Conservation (phyloP, 2,888 invertebrate species). For the Hyalella azteca region DNA sequence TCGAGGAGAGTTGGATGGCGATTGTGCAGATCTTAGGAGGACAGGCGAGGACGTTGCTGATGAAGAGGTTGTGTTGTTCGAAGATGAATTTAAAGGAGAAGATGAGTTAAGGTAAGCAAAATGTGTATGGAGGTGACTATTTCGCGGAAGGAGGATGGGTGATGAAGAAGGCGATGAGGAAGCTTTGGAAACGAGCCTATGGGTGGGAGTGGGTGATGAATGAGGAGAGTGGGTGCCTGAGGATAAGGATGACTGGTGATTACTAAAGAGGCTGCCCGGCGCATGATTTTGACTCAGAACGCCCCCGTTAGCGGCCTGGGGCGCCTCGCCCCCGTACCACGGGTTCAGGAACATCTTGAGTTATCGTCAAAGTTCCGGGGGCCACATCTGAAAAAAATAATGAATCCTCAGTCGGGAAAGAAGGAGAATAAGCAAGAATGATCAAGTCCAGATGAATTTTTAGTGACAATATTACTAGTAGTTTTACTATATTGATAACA, state of each 20-base stretch:
- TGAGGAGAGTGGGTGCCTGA: slow-evolving; percentile 2
- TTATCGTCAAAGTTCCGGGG: not conserved
- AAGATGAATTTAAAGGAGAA: slow-evolving; percentile 12
- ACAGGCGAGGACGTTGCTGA: slow-evolving; percentile 20
- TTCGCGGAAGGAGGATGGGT: slow-evolving; percentile 10
- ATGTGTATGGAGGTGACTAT: slow-evolving; percentile 35
- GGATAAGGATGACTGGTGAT: not conserved
- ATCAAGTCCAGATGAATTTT: no score
- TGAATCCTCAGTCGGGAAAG: no score
- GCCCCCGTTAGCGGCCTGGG: slow-evolving; percentile 13
- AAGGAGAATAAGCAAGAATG: no score
- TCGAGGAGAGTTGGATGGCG: slow-evolving; percentile 8
- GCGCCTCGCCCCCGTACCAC: slow-evolving; percentile 45
- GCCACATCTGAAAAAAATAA: not conserved
- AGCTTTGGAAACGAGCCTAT: not conserved
- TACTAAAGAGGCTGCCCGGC: not conserved
- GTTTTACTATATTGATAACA: no score
- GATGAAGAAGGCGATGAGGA: not conserved
- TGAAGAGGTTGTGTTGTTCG: slow-evolving; percentile 8
- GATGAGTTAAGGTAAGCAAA: slow-evolving; percentile 25
- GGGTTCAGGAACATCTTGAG: slow-evolving; percentile 53
- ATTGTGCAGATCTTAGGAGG: slow-evolving; percentile 1
- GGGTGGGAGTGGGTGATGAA: not conserved
- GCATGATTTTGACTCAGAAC: slow-evolving; percentile 15
- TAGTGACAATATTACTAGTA: no score